These are phyloP conservation scores for Ammospiza nelsoni DNA, from an alignment of 2,113 vertebrate genomes.

Conservation along the genomic window DNA sequence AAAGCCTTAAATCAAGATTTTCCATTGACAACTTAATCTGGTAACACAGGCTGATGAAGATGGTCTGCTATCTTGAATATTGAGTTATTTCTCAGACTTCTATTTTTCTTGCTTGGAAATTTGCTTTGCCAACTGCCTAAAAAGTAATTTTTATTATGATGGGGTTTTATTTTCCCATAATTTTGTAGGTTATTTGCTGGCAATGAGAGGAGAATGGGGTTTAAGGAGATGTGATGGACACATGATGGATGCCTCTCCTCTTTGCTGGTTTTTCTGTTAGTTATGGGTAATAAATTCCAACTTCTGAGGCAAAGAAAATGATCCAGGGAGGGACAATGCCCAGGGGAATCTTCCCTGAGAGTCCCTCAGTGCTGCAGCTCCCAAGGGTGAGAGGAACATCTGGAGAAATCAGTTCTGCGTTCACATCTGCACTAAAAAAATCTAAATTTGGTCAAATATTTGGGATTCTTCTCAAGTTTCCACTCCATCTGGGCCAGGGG, in stretches of 20 bases:
- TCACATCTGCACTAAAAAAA: not conserved
- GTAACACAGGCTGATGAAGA: conserved; percentile 16
- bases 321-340: not conserved
- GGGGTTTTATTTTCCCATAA: conserved; percentile 4
- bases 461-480: not conserved
- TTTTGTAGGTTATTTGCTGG: not conserved
- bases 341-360: not conserved
- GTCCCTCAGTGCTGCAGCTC: not conserved
- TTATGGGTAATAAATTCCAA: not conserved
- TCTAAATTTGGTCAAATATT: rapidly evolving
- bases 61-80: not conserved
- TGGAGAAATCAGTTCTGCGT: not conserved
- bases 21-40: conserved; percentile 4
- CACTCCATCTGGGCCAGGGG: not conserved
- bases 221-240: not conserved
- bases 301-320: not conserved
- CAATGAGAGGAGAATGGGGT: not conserved
- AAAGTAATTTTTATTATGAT: conserved; percentile 1
- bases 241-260: not conserved
- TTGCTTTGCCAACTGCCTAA: not conserved
- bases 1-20: not conserved
- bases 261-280: not conserved
- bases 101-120: conserved; percentile 11
- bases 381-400: not conserved
- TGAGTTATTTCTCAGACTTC: not conserved